A percentile compares a stretch with the other conserved stretches of the same genome.
phyloP scores from a whole-genome alignment of 92 coral and sea anemone species.

The Siderastrea siderea region DNA sequence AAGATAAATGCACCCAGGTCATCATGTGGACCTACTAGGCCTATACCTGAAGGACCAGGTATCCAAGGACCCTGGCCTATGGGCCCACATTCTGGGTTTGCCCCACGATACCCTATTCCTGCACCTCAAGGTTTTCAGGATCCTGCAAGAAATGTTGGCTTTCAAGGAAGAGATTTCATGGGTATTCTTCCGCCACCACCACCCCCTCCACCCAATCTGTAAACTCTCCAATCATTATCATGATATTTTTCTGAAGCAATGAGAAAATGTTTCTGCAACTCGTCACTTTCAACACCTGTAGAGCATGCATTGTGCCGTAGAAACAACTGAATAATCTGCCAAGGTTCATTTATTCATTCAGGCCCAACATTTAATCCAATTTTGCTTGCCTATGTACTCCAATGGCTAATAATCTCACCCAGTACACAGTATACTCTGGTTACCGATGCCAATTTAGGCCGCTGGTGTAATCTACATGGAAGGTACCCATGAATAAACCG shows the following conservation, averaged over 20 bases:
- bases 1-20: constrained; percentile 5
- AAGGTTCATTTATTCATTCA: too few relatives aligned
- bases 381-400: too few relatives aligned
- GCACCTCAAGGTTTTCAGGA: not conserved
- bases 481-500: too few relatives aligned
- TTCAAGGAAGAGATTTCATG: constrained; percentile 11
- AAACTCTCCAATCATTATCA: not conserved
- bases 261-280: too few relatives aligned
- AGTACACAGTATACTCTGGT: too few relatives aligned
- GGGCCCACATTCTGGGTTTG: constrained; percentile 18
- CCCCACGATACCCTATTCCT: constrained; percentile 11
- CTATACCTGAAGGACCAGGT: not conserved
- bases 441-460: too few relatives aligned
- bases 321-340: too few relatives aligned
- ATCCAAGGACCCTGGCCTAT: constrained; percentile 21
- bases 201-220: not conserved
- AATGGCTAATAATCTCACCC: too few relatives aligned
- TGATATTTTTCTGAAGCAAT: not conserved
- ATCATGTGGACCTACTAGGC: constrained; percentile 1
- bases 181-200: constrained; percentile 1
- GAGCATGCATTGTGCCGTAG: too few relatives aligned
- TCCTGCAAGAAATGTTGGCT: constrained; percentile 5
- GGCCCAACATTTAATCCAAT: too few relatives aligned
- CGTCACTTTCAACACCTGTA: too few relatives aligned
- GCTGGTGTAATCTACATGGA: too few relatives aligned